Conservation (phyloP, 1,140 invertebrate genomes). For the Conus betulinus region DNA sequence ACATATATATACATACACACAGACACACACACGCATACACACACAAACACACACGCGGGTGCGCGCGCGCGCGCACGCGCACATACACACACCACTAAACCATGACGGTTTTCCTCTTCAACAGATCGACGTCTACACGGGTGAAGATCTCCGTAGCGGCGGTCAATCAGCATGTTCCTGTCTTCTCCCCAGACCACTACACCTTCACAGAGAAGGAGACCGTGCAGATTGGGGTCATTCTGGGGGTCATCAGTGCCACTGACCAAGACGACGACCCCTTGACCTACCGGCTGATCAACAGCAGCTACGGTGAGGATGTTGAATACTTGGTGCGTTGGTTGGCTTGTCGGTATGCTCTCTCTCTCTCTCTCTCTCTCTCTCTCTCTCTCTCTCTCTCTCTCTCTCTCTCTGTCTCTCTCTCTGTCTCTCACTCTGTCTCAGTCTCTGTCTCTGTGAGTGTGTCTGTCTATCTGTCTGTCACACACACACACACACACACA, state of each 20-base stretch:
- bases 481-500: too few relatives aligned
- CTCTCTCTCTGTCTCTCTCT: background rate
- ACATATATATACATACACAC: too few relatives aligned
- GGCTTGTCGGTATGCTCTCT: too few relatives aligned
- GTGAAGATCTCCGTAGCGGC: constrained; percentile 22
- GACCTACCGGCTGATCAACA: constrained; percentile 10
- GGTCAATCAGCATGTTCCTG: constrained; percentile 28
- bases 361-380: background rate
- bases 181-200: constrained; percentile 18
- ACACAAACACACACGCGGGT: too few relatives aligned
- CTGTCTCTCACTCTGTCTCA: background rate
- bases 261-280: constrained; percentile 40
- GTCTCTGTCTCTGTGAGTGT: constrained; percentile 18
- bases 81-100: too few relatives aligned
- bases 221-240: background rate
- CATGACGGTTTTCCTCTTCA: background rate
- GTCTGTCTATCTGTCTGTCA: constrained; percentile 29
- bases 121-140: constrained; percentile 14
- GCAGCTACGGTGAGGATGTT: background rate
- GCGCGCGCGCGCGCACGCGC: too few relatives aligned
- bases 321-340: background rate
- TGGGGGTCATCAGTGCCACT: constrained; percentile 35
- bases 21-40: too few relatives aligned
- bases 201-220: constrained; percentile 40
- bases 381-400: background rate